Percentiles rank a stretch among this genome's conserved stretches.
Conservation (phyloP, 2,113 vertebrate species). For the Trinectes maculatus region DNA sequence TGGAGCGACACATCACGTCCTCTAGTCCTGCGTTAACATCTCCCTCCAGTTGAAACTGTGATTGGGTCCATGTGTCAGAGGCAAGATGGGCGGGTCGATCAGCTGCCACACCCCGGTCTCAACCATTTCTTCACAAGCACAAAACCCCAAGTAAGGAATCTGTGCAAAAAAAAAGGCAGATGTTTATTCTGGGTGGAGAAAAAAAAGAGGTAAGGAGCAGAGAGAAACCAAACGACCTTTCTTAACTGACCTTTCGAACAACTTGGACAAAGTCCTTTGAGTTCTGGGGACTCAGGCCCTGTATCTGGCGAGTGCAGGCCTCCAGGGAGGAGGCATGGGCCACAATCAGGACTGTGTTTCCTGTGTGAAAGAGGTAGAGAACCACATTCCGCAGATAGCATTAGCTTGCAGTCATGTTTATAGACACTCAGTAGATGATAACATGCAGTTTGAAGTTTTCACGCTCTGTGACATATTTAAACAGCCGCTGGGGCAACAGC, state of each 20-base stretch:
- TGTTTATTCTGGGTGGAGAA: conserved; percentile 17
- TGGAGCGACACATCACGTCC: conserved; percentile 23
- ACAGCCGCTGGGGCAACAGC: neutral
- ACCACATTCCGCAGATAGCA: conserved; percentile 35
- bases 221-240: conserved; percentile 8
- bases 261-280: conserved; percentile 99
- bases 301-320: conserved; percentile 97
- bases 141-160: conserved; percentile 98
- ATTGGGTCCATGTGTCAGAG: conserved; percentile 96
- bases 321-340: conserved; percentile 97
- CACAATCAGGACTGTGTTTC: conserved; percentile 95
- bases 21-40: conserved; percentile 90
- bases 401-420: conserved; percentile 22
- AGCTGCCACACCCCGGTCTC: conserved; percentile 97
- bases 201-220: neutral
- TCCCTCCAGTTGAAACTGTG: conserved; percentile 99
- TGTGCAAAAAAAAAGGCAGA: conserved; percentile 65
- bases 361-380: conserved; percentile 77
- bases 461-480: neutral
- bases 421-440: neutral
- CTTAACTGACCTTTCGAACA: conserved; percentile 95
- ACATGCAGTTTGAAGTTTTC: conserved; percentile 11
- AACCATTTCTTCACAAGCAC: conserved; percentile 94
- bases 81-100: conserved; percentile 95
- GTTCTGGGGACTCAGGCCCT: conserved; percentile 94